Evolutionary conservation across 2,888 invertebrate genomes (phyloP), one percentile per base, ranked within the genome.

Genomic region (Blomia tropicalis): DNA sequence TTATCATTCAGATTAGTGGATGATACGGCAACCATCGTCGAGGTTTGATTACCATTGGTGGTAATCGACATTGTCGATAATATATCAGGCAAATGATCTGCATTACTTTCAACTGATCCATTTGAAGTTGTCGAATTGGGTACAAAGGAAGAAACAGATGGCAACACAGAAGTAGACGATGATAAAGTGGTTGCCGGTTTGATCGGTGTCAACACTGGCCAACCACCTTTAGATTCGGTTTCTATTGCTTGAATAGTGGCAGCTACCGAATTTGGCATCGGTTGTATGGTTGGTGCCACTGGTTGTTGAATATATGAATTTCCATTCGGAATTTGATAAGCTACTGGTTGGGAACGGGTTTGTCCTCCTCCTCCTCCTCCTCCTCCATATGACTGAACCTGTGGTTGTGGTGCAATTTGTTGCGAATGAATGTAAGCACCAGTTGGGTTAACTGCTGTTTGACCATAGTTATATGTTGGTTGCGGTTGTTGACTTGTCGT

Each of bases 171-270:
- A 19, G 51, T 14, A 14, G 51, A 11, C 7, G 7, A 11, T 14
- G 51, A 25, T n/a, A 11, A 14, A 14, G 51, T n/a, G 7, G 5
- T 7, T 11, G 7, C 51, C 51, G n/a, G 5, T 27, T 22, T 25
- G n/a, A n/a, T 47, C 7, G 56, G 56, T 25, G 23, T 56, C 56
- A 56, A 32, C 29, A 56, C 56, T 23, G 22, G 56, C 56, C 56
- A 56, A 31, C 56, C 56, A 31, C 36, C n/a, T 36, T 56, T 56
- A 19, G 56, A 56, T 25, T 56, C 56, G 11, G 17, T 23, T 36
- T 56, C 56, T n/a, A 56, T 31, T 29, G 56, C 56, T 36, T 23
- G 56, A 31, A 27, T 36, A 56, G 32, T 54, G 5, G 25, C 25
- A 27, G 25, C 56, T n/a, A 23, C 25, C 4, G 22, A 27, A 2